Evolutionary conservation across 23 tunicate genomes (phyloP), one percentile per base, ranked within the genome.

Genomic region (Styela clava): DNA sequence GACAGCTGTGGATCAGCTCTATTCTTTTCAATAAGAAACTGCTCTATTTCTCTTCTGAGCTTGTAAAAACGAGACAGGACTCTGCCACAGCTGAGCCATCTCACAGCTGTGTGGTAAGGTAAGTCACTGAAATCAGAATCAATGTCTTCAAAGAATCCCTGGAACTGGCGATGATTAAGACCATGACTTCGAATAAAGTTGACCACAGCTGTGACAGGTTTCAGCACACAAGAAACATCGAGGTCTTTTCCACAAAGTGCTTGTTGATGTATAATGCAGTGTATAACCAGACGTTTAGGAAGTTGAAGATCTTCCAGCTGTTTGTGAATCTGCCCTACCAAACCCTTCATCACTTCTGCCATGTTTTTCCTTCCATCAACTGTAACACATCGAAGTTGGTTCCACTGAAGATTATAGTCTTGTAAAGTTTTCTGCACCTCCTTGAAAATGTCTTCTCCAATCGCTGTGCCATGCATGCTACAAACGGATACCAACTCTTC

Each of bases 231-330:
- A 73, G 81, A 31, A 31, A 83, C 74, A 74, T 83, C 81, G 64
- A 83, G 74, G 56, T 62, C 78, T 70, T 83, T 1, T 1, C 23
- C 23, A 29, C 23, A 67, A 16, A 67, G 23, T 0, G 23, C 71
- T 67, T 67, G n/a, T 0, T 67, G 71, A 22, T 67, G 71, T 67
- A 67, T 67, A 16, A 1, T 67, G 71, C 71, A 67, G 23, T 67
- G 70, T 65, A 65, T 9, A 27, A 65, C 9, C 52, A 83, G 87
- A 32, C 67, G 73, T 74, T 74, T 73, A 2, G 82, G 22, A 63
- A 83, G 86, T 73, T 84, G 87, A 84, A 84, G 87, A 22, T 78
- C 88, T 85, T 85, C 77, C 83, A 78, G 78, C 88, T 78, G 64
- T 63, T 78, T 61, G 68, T 52, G 67, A 74, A 85, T 78, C 37